Evolutionary conservation across 2,797 vertebrate species (phyloP).

Genomic region (Mormyrus hasselquistii): DNA sequence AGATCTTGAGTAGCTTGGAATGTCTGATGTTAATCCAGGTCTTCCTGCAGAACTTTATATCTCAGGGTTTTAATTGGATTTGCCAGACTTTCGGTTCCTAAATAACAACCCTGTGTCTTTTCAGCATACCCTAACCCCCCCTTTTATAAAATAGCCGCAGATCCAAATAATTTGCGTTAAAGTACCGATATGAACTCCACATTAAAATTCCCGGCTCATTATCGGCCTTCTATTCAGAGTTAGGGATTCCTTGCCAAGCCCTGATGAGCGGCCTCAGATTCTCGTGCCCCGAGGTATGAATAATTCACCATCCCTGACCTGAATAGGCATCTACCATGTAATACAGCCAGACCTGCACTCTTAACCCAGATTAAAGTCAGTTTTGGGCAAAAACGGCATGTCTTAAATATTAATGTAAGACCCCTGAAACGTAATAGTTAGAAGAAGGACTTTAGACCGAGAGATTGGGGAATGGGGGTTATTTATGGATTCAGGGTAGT

Average conservation of each 20-base stretch:
- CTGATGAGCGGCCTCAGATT: not conserved
- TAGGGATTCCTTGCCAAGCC: not conserved
- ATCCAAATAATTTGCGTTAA: slow-evolving; percentile 3
- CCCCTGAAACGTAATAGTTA: not conserved
- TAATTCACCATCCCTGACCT: slow-evolving; percentile 16
- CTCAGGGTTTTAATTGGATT: not conserved
- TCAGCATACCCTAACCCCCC: not conserved
- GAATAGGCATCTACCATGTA: not conserved
- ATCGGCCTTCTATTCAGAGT: not conserved
- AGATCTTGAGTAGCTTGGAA: not conserved
- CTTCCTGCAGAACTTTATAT: not conserved
- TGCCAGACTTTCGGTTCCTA: not conserved
- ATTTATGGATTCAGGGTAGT: not conserved
- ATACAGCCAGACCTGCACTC: not conserved
- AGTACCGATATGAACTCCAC: not conserved
- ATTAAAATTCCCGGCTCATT: slow-evolving; percentile 4
- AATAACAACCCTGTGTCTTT: not conserved
- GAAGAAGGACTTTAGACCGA: not conserved
- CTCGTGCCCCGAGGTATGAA: slow-evolving; percentile 7
- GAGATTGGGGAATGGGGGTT: not conserved
- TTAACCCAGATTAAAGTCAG: slow-evolving; percentile 6
- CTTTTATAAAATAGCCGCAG: not conserved
- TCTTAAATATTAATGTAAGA: not conserved
- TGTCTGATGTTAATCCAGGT: not conserved
- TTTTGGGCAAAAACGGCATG: not conserved